Evolutionary conservation across 2,888 invertebrate genomes (phyloP), one percentile per base, ranked within the genome.

Genomic region (Thumatha senex): DNA sequence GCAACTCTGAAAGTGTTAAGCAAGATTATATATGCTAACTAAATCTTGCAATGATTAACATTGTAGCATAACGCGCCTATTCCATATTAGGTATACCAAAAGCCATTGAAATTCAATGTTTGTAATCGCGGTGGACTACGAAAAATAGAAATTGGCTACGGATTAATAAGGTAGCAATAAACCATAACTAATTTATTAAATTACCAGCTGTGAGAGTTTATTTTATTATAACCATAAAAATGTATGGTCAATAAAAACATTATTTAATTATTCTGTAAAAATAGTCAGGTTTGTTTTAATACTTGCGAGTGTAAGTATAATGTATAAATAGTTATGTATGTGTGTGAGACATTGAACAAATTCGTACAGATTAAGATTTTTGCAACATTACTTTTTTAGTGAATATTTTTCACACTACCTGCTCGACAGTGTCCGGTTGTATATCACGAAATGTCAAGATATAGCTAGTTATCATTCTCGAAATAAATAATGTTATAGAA

Each of bases 1-100:
- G 78, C 79, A 77, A 78, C 76, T 74, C 75, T 66, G 79, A 82
- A 81, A 79, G 79, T 76, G 74, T 89, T 85, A 78, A 66, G 83
- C 75, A 87, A 86, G 68, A 64, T 7, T 31, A 31, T 66, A 72
- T 78, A 78, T 71, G 75, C 73, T 75, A 72, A 76, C 78, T 70
- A 69, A 62, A 74, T 81, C 76, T 76, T 78, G 77, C 72, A 72
- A 71, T 62, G 58, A 66, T 71, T 68, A 67, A 58, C 56, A 65
- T 64, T 67, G 68, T 71, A 72, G 69, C 67, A 64, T 67, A 71
- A 74, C 69, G 66, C 65, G 61, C 67, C 76, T 67, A 61, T 75
- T 72, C 67, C 73, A 50, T 41, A 70, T 69, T 67, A 66, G 12
- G 39, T 57, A 31, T 31, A 50, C 63, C 66, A 75, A 74, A 73